phyloP scores from a whole-genome alignment of 2,888 invertebrate species.

The Ichneumon xanthorius region DNA sequence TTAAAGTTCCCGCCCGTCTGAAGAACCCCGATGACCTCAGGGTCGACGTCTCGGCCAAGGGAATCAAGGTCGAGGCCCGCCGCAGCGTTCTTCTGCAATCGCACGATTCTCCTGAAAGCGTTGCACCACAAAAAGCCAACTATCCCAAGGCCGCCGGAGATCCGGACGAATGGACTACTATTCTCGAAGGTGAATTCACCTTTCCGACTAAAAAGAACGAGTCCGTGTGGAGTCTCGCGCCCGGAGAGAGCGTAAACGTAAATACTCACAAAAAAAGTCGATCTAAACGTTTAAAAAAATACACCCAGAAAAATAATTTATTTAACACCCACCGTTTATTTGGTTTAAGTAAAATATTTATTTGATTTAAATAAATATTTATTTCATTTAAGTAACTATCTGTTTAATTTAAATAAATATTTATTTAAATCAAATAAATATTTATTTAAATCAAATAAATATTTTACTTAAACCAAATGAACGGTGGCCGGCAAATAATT shows the following conservation, averaged over 20 bases:
- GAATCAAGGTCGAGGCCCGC: conserved; percentile 80
- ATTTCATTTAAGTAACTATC: too few relatives aligned
- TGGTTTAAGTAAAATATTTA: too few relatives aligned
- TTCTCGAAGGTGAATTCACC: conserved; percentile 89
- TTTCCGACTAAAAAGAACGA: conserved; percentile 90
- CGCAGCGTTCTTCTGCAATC: conserved; percentile 61
- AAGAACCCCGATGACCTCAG: conserved; percentile 89
- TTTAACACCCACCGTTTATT: too few relatives aligned
- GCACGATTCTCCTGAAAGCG: conserved; percentile 19
- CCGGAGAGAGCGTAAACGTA: conserved; percentile 88
- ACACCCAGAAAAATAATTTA: too few relatives aligned
- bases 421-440: too few relatives aligned
- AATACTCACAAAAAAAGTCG: conserved; percentile 22
- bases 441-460: too few relatives aligned
- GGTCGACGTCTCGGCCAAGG: conserved; percentile 87
- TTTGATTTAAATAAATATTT: too few relatives aligned
- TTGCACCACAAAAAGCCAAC: conserved; percentile 20
- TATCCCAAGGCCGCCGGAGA: conserved; percentile 56
- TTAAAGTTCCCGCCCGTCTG: conserved; percentile 87
- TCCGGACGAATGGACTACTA: conserved; percentile 83
- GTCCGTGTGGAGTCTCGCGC: conserved; percentile 91
- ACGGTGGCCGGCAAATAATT: too few relatives aligned
- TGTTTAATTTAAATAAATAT: too few relatives aligned
- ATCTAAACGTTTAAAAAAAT: neutral
- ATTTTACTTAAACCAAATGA: too few relatives aligned